A percentile compares a stretch with the other conserved stretches of the same genome.
These are phyloP conservation scores for Chaenogobius annularis DNA, from an alignment of 2,113 vertebrate genomes.

Conservation along the genomic window DNA sequence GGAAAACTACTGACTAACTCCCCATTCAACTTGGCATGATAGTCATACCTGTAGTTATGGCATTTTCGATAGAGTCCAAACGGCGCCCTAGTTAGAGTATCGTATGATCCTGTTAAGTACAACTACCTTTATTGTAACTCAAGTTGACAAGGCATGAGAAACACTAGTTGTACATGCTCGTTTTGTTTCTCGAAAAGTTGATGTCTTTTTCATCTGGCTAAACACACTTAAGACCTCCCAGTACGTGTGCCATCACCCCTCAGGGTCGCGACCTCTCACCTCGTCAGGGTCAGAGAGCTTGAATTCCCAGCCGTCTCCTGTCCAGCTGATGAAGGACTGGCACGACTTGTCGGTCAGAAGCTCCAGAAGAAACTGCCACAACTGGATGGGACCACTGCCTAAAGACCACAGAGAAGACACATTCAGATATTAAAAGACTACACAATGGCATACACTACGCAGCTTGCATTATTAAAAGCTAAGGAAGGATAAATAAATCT, in stretches of 20 bases:
- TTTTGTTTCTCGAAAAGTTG: constrained; percentile 19
- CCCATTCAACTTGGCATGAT: background rate
- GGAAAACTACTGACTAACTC: background rate
- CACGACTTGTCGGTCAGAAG: constrained; percentile 98
- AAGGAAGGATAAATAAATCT: background rate
- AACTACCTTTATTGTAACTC: background rate
- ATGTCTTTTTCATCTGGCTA: constrained; percentile 67
- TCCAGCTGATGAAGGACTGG: constrained; percentile 99
- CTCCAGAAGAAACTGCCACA: constrained; percentile 99
- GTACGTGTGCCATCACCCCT: constrained; percentile 44
- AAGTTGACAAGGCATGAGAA: background rate
- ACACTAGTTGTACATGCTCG: background rate
- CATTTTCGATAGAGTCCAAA: too few species aligned
- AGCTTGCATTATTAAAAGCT: background rate
- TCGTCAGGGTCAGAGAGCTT: constrained; percentile 98
- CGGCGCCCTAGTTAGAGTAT: too few species aligned
- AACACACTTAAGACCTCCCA: constrained; percentile 66
- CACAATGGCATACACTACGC: too few species aligned
- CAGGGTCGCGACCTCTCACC: constrained; percentile 79
- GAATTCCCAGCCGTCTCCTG: constrained; percentile 99
- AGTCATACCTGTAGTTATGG: too few species aligned
- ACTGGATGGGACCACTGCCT: constrained; percentile 98
- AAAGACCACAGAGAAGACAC: constrained; percentile 31
- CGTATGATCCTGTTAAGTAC: background rate
- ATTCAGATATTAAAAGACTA: background rate